Percentiles rank a stretch among this genome's conserved stretches.
These are phyloP conservation scores for Apostichopus leukothele DNA, from an alignment of 53 echinoderm and acorn worm genomes.

Conservation along the genomic window DNA sequence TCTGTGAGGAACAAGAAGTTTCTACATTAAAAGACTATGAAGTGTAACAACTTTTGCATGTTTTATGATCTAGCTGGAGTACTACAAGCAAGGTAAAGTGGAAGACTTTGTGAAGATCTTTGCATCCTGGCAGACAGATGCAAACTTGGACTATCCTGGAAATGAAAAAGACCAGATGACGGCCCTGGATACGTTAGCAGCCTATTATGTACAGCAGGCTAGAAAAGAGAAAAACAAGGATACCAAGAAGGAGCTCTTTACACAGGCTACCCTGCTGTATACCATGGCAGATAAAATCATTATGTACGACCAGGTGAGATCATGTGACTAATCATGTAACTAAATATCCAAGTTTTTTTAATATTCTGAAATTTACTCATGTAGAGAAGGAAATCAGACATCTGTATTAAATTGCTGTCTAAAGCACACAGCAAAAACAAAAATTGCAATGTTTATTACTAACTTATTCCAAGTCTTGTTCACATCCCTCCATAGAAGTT, in stretches of 20 bases:
- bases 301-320: constrained; percentile 94
- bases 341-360: too few species aligned
- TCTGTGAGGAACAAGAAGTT: too few species aligned
- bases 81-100: constrained; percentile 86
- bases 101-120: constrained; percentile 99
- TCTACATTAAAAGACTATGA: too few species aligned
- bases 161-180: constrained; percentile 99
- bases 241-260: constrained; percentile 93
- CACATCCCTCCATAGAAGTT: too few species aligned
- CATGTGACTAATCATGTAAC: too few species aligned
- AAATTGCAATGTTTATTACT: too few species aligned
- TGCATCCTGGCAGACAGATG: constrained; percentile 88
- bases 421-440: too few species aligned
- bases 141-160: constrained; percentile 82
- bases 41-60: neutral
- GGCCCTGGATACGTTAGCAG: constrained; percentile 91
- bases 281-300: constrained; percentile 99
- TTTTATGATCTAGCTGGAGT: constrained; percentile 71
- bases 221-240: constrained; percentile 97
- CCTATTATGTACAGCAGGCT: constrained; percentile 97
- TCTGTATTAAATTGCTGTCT: too few species aligned
- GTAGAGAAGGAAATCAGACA: too few species aligned
- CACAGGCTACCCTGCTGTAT: constrained; percentile 92
- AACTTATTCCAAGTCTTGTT: too few species aligned
- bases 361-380: too few species aligned